phyloP scores from a whole-genome alignment of 2,797 vertebrate genomes.

The Zalophus californianus region DNA sequence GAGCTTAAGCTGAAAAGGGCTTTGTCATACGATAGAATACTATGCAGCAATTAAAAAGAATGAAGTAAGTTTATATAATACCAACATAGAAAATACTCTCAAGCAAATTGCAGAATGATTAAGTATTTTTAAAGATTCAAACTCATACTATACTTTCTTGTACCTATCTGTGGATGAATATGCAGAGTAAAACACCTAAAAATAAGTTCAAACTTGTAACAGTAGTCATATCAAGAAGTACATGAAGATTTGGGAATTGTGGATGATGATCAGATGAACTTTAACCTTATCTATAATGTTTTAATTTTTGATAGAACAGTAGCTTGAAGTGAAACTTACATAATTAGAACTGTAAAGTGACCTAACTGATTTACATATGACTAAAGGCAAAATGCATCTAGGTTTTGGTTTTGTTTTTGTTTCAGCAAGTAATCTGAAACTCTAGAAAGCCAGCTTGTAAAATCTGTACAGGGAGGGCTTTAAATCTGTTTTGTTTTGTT shows the following conservation, averaged over 20 bases:
- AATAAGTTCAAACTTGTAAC: background rate
- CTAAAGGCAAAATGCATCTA: background rate
- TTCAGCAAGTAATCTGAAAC: constrained; percentile 5
- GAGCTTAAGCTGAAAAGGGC: background rate
- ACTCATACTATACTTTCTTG: background rate
- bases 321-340: background rate
- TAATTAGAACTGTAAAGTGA: background rate
- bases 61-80: background rate
- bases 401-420: background rate
- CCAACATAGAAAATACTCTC: background rate
- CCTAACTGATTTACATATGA: background rate
- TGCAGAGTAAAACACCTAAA: background rate
- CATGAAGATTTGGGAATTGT: background rate
- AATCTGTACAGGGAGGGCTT: background rate
- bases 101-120: background rate
- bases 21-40: background rate
- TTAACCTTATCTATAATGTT: background rate
- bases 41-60: background rate
- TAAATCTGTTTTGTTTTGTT: background rate
- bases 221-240: background rate
- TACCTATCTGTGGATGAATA: background rate
- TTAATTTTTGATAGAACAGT: constrained; percentile 25
- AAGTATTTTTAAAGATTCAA: background rate
- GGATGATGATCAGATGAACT: background rate
- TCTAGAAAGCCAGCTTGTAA: background rate